A percentile compares a stretch with the other conserved stretches of the same genome.
These are phyloP conservation scores for Spizella passerina DNA, from an alignment of 2,797 vertebrate genomes.

Conservation along the genomic window DNA sequence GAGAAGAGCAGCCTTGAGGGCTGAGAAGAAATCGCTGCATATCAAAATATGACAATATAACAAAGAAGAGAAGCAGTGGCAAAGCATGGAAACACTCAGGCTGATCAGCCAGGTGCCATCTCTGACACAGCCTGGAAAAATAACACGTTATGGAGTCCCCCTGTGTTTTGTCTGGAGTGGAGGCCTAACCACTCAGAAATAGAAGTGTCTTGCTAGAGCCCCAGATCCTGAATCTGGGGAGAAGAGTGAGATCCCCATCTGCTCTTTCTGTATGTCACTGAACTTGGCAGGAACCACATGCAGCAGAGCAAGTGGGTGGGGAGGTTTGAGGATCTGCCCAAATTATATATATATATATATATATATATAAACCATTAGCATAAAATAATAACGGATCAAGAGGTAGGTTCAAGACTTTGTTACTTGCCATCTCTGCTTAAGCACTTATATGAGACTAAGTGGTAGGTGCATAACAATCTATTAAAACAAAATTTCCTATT, in stretches of 20 bases:
- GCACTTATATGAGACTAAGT: not conserved
- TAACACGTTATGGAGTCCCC: rapidly evolving
- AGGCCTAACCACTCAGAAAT: not conserved
- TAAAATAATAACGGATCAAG: not conserved
- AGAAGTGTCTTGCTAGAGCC: not conserved
- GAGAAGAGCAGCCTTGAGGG: not conserved
- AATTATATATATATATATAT: not conserved
- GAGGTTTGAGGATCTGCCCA: not conserved
- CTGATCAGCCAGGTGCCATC: not conserved
- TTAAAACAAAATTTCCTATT: not conserved
- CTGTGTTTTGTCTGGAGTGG: not conserved
- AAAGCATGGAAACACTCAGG: not conserved
- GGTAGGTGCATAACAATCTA: not conserved
- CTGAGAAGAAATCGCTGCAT: not conserved
- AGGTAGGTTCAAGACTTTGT: not conserved
- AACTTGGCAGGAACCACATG: not conserved
- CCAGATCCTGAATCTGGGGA: not conserved
- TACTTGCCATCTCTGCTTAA: not conserved
- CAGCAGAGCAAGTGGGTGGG: not conserved
- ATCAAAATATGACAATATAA: not conserved
- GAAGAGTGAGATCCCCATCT: not conserved
- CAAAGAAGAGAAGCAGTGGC: not conserved
- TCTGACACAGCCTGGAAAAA: not conserved
- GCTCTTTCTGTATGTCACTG: not conserved
- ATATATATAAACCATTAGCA: not conserved